Base-by-base conservation (phyloP, 2,888 invertebrate genomes). In the Tenthredo distinguenda region DNA sequence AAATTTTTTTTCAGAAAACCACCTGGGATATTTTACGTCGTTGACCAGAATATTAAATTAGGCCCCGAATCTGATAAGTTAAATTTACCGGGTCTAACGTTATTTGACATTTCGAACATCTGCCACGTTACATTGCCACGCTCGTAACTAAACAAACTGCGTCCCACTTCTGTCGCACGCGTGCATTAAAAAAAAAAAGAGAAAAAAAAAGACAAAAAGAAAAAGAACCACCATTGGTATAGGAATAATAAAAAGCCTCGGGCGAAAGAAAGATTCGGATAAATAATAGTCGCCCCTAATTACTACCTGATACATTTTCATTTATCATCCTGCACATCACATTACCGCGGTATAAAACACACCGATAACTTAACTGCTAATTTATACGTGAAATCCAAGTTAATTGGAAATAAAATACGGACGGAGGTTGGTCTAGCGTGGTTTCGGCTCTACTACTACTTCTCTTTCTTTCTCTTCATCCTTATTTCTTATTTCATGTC, bases 31-130 rank as follows among this genome's bases (percentile, higher is more conserved):
- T 26, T 26, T 26, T 10, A 2, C 9, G 40, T 34, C 47, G 7
- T n/a, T 18, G n/a, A 84, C 34, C 10, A 18, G 26, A 37, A 55
- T 12, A n/a, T 91, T 88, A 91, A 92, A 91, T 92, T 91, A 89
- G 91, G 89, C 89, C 91, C 89, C 34, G 87, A 81, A 89, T 87
- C 87, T 88, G 89, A 88, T 89, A 89, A 89, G 86, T 62, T 47
- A 21, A 81, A 74, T 85, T 86, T 58, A 81, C 68, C 85, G 72
- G 62, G 62, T 84, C 68, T 84, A 55, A 85, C 82, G 76, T 85
- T 58, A 76, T 83, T 85, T 74, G 77, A 84, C 85, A 85, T 34
- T 79, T 77, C 72, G 87, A 88, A 87, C 88, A 86, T 87, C 87
- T 87, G 87, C 86, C 47, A 37, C n/a, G 34, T 58, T 58, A n/a